These are phyloP conservation scores for Diplodus puntazzo DNA, from an alignment of 2,797 vertebrate genomes.

Conservation along the genomic window DNA sequence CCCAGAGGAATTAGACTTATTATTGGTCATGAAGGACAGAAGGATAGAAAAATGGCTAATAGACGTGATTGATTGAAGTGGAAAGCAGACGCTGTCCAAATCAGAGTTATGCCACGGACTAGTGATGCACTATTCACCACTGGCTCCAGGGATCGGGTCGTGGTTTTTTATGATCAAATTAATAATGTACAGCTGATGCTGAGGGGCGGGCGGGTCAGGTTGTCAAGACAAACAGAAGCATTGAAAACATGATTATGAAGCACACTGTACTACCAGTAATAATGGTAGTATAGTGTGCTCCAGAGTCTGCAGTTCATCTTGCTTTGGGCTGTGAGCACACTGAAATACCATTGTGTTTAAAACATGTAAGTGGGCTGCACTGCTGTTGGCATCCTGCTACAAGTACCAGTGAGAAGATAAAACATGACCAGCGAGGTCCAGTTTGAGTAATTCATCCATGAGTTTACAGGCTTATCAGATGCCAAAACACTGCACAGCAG, in stretches of 20 bases:
- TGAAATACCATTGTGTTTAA: conserved; percentile 14
- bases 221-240: conserved; percentile 3
- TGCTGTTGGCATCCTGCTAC: conserved; percentile 1
- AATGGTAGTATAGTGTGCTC: not conserved
- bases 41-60: conserved; percentile 16
- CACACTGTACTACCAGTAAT: not conserved
- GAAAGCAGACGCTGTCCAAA: not conserved
- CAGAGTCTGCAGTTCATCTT: conserved; percentile 9
- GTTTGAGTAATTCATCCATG: not conserved
- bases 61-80: conserved; percentile 25
- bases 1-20: conserved; percentile 44
- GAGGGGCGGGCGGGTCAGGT: conserved; percentile 1
- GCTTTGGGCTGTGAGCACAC: conserved; percentile 6
- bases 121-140: not conserved
- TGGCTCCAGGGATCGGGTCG: not conserved
- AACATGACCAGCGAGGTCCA: conserved; percentile 1
- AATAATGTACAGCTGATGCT: conserved; percentile 28
- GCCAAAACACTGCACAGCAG: not conserved
- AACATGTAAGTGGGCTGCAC: not conserved
- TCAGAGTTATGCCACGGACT: not conserved
- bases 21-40: conserved; percentile 21
- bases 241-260: conserved; percentile 15
- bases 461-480: conserved; percentile 1
- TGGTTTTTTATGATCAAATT: conserved; percentile 31
- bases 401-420: not conserved